Evolutionary conservation across 2,797 vertebrate genomes (phyloP).

Genomic region (Tiaroga cobitis): DNA sequence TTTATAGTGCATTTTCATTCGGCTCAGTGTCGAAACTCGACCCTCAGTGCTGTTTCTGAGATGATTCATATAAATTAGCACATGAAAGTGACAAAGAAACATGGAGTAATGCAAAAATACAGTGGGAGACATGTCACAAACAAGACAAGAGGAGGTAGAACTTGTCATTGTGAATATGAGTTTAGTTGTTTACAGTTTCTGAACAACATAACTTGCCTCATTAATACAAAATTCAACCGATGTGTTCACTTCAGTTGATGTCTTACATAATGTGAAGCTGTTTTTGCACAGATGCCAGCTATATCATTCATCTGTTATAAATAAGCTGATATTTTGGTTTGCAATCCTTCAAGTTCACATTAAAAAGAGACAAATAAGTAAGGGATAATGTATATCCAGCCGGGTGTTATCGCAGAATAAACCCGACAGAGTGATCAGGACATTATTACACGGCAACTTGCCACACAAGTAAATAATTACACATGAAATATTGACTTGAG

Average conservation of each 20-base stretch:
- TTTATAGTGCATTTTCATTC: background rate
- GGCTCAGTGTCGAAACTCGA: background rate
- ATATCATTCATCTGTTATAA: constrained; percentile 2
- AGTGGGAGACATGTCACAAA: background rate
- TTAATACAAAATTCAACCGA: background rate
- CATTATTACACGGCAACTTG: too few species aligned
- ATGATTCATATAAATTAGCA: background rate
- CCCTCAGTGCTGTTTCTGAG: background rate
- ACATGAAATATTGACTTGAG: too few species aligned
- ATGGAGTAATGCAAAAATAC: background rate
- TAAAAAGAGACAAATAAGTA: background rate
- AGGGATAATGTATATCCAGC: too few species aligned
- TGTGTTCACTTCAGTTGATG: constrained; percentile 2
- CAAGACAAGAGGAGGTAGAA: background rate
- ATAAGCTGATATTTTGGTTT: constrained; percentile 6
- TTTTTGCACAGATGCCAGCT: background rate
- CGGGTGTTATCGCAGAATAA: too few species aligned
- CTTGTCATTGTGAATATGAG: background rate
- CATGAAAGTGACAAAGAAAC: background rate
- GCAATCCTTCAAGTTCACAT: background rate
- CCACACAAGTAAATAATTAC: too few species aligned
- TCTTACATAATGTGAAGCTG: background rate
- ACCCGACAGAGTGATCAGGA: too few species aligned
- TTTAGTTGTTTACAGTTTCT: background rate
- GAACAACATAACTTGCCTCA: constrained; percentile 3